Percentiles rank a stretch among this genome's conserved stretches.
Conservation (phyloP, 1,140 invertebrate species). For the Luehdorfia chinensis region DNA sequence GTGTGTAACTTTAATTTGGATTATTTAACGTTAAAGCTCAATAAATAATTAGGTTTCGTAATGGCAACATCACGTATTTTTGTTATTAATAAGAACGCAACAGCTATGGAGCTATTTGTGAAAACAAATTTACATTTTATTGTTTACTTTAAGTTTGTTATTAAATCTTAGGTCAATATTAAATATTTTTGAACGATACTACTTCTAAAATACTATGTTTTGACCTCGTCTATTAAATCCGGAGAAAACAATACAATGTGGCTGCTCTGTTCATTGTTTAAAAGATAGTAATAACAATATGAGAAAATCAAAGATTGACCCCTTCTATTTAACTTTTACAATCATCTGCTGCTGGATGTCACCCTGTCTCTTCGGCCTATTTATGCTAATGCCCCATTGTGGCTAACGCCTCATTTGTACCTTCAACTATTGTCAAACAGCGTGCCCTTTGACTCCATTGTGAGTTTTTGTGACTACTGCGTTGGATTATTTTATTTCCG, state of each 20-base stretch:
- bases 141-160: too few relatives aligned
- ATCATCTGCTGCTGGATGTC: slow-evolving; percentile 26
- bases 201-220: too few relatives aligned
- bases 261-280: slow-evolving; percentile 12
- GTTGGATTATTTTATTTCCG: slow-evolving; percentile 72
- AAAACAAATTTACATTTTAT: too few relatives aligned
- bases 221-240: too few relatives aligned
- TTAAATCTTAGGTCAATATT: too few relatives aligned
- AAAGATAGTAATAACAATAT: slow-evolving; percentile 38
- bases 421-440: slow-evolving; percentile 59
- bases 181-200: too few relatives aligned
- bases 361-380: slow-evolving; percentile 38
- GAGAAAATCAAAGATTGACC: slow-evolving; percentile 44
- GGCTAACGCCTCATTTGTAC: slow-evolving; percentile 61
- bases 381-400: slow-evolving; percentile 71
- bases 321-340: slow-evolving; percentile 32
- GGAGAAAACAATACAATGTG: too few relatives aligned
- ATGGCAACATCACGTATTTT: too few relatives aligned
- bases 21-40: background rate
- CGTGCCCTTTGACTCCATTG: slow-evolving; percentile 73
- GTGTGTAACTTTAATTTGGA: background rate
- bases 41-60: too few relatives aligned
- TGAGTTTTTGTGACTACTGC: slow-evolving; percentile 61
- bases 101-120: too few relatives aligned
- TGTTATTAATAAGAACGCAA: too few relatives aligned